phyloP scores from a whole-genome alignment of 2,888 invertebrate genomes.

The Xestia rhomboidea region DNA sequence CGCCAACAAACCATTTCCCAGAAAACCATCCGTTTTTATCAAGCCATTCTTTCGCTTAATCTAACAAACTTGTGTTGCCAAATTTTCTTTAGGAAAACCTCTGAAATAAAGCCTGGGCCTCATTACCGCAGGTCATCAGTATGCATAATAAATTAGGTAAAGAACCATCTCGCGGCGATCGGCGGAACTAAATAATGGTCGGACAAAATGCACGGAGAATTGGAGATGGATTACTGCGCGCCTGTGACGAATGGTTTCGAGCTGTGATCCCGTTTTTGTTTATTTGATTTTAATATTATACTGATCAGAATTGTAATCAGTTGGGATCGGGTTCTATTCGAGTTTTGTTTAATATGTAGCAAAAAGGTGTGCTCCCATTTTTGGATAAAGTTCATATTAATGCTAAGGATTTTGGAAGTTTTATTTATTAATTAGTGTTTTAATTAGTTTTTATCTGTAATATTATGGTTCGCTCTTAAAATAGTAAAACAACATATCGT shows the following conservation, averaged over 20 bases:
- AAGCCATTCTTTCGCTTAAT: conserved; percentile 82
- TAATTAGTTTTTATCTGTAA: conserved; percentile 19
- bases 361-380: conserved; percentile 33
- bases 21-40: conserved; percentile 75
- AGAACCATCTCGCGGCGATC: conserved; percentile 84
- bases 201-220: conserved; percentile 63
- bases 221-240: conserved; percentile 79
- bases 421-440: conserved; percentile 44
- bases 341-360: conserved; percentile 2
- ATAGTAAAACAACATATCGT: conserved; percentile 3
- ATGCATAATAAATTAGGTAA: conserved; percentile 93
- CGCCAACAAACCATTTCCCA: conserved; percentile 63
- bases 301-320: conserved; percentile 56
- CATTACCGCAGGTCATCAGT: conserved; percentile 94
- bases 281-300: conserved; percentile 64
- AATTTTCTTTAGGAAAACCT: conserved; percentile 84
- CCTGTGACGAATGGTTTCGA: conserved; percentile 74
- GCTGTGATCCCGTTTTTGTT: conserved; percentile 65
- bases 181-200: conserved; percentile 82
- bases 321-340: conserved; percentile 20
- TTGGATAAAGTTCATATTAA: conserved; percentile 3
- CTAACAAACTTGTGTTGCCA: conserved; percentile 81
- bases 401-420: neutral
- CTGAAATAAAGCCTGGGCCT: conserved; percentile 79
- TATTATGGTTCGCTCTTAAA: neutral